These are phyloP conservation scores for Thamnophis elegans DNA, from an alignment of 2,797 vertebrate genomes.

Conservation along the genomic window DNA sequence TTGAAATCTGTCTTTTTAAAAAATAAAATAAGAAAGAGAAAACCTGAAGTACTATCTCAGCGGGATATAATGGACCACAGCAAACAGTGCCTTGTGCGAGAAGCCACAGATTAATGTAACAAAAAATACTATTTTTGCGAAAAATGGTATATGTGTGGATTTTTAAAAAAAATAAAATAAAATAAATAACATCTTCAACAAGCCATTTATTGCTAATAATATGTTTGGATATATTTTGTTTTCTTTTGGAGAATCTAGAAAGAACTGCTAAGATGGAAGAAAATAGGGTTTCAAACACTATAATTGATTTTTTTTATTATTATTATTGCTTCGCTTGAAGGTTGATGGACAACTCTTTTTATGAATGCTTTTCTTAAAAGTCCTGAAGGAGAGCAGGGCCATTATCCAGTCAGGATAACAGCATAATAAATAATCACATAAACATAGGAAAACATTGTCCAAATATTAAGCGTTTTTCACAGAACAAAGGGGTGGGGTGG, in stretches of 20 bases:
- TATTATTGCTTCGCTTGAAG: slow-evolving; percentile 55
- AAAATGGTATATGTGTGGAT: slow-evolving; percentile 42
- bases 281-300: slow-evolving; percentile 52
- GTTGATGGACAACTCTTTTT: slow-evolving; percentile 51
- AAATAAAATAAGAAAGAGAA: slow-evolving; percentile 18
- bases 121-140: slow-evolving; percentile 60
- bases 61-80: slow-evolving; percentile 51
- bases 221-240: slow-evolving; percentile 47
- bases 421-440: slow-evolving; percentile 52
- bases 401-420: slow-evolving; percentile 35
- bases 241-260: slow-evolving; percentile 61
- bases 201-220: slow-evolving; percentile 65
- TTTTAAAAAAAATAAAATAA: slow-evolving; percentile 11
- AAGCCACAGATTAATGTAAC: slow-evolving; percentile 67
- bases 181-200: slow-evolving; percentile 53
- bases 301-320: slow-evolving; percentile 46
- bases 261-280: slow-evolving; percentile 51
- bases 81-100: slow-evolving; percentile 52
- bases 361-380: slow-evolving; percentile 47
- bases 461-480: neutral
- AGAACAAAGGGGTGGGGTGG: neutral
- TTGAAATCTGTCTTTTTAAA: slow-evolving; percentile 53
- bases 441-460: slow-evolving; percentile 49
- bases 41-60: slow-evolving; percentile 55
- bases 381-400: slow-evolving; percentile 41